A percentile compares a stretch with the other conserved stretches of the same genome.
phyloP scores from a whole-genome alignment of 2,888 invertebrate species.

The Dorcus parallelipipedus region DNA sequence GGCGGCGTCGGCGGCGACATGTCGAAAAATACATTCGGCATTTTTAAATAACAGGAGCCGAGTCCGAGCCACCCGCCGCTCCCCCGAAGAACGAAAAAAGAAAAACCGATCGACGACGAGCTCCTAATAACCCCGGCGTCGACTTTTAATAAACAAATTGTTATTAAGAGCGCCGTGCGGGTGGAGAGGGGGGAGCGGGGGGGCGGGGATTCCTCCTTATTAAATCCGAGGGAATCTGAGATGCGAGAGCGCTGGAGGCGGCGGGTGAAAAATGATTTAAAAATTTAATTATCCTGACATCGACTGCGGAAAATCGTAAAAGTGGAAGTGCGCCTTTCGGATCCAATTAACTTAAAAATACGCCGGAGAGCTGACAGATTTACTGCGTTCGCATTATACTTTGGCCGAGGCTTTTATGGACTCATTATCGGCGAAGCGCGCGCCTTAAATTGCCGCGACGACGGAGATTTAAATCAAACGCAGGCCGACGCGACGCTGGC shows the following conservation, averaged over 20 bases:
- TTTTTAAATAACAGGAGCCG: no score
- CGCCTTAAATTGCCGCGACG: no score
- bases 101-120: no score
- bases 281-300: conserved; percentile 47
- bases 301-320: conserved; percentile 44
- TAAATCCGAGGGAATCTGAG: no score
- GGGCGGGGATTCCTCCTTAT: background rate
- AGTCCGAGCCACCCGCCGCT: no score
- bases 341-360: conserved; percentile 45
- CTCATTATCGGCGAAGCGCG: background rate
- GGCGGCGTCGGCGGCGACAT: conserved; percentile 13
- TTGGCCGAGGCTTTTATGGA: background rate
- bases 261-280: conserved; percentile 42
- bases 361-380: conserved; percentile 31
- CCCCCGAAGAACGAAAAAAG: no score
- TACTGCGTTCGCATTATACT: conserved; percentile 22
- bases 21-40: conserved; percentile 12
- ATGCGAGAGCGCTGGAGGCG: background rate
- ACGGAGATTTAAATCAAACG: no score
- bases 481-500: no score
- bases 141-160: no score
- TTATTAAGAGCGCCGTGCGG: background rate
- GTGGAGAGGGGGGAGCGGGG: background rate
- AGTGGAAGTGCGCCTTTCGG: conserved; percentile 45
- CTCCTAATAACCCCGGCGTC: no score